Percentiles rank a stretch among this genome's conserved stretches.
phyloP scores from a whole-genome alignment of 2,888 invertebrate genomes.

The Drosophila crucigera region DNA sequence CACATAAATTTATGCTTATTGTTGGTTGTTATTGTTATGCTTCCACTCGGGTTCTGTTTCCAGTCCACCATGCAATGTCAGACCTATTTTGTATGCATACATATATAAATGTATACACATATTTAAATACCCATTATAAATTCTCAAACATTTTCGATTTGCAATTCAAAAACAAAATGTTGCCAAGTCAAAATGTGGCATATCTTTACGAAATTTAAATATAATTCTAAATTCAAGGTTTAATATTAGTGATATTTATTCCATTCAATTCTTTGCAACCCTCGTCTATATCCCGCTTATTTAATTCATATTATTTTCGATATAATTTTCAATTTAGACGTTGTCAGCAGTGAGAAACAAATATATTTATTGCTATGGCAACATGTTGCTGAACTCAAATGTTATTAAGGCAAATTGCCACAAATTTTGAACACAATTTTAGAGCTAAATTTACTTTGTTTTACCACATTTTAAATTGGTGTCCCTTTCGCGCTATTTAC shows the following conservation, averaged over 20 bases:
- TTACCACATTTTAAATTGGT: conserved; percentile 5
- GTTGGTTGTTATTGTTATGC: conserved; percentile 34
- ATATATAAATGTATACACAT: neutral
- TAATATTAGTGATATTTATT: neutral
- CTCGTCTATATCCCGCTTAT: neutral
- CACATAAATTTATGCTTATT: conserved; percentile 60
- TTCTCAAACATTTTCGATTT: conserved; percentile 1
- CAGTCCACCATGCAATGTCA: conserved; percentile 22
- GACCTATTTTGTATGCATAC: conserved; percentile 5
- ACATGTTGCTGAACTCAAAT: conserved; percentile 7
- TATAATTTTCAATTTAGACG: neutral
- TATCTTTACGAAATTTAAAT: neutral
- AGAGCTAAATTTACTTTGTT: neutral
- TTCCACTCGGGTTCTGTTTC: conserved; percentile 20
- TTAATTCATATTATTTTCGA: neutral
- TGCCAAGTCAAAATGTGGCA: neutral
- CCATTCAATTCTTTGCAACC: neutral
- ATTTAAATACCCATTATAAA: neutral
- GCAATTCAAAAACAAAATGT: conserved; percentile 17
- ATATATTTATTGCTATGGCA: conserved; percentile 11
- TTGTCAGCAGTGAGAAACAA: neutral
- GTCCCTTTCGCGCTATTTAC: conserved; percentile 54
- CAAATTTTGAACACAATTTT: conserved; percentile 9
- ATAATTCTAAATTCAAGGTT: neutral
- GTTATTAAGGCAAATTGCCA: neutral